Evolutionary conservation across 2,797 vertebrate genomes (phyloP).

Genomic region (Lutjanus argentimaculatus): DNA sequence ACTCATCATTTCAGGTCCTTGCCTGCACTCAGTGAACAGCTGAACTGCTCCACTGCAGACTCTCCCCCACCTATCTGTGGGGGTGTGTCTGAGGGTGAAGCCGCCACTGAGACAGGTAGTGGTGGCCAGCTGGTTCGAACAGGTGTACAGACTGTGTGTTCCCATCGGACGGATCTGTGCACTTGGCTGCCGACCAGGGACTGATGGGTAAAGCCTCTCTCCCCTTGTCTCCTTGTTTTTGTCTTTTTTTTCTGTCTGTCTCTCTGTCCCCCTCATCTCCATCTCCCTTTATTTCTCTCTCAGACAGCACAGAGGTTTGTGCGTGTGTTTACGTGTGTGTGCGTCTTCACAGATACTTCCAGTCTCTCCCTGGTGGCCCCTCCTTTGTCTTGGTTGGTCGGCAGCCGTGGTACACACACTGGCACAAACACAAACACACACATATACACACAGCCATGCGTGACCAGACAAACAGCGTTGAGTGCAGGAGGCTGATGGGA

Average conservation of each 20-base stretch:
- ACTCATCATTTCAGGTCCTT: not conserved
- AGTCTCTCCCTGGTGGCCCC: slow-evolving; percentile 30
- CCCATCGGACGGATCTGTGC: slow-evolving; percentile 90
- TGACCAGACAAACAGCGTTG: slow-evolving; percentile 74
- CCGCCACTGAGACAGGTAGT: slow-evolving; percentile 90
- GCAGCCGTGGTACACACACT: slow-evolving; percentile 8
- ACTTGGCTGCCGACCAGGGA: slow-evolving; percentile 92
- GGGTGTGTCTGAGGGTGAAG: slow-evolving; percentile 83
- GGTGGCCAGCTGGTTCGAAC: slow-evolving; percentile 94
- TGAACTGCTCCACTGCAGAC: slow-evolving; percentile 4
- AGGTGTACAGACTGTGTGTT: slow-evolving; percentile 93
- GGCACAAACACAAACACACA: slow-evolving; percentile 26
- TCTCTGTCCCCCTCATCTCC: not conserved
- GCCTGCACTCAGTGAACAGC: not conserved
- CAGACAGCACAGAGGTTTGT: slow-evolving; percentile 44
- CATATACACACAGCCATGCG: slow-evolving; percentile 55
- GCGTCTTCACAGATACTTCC: slow-evolving; percentile 42
- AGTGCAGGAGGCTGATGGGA: slow-evolving; percentile 66
- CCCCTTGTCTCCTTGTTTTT: slow-evolving; percentile 41
- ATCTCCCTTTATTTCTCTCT: slow-evolving; percentile 11
- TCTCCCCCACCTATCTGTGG: slow-evolving; percentile 28
- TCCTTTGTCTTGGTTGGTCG: slow-evolving; percentile 64
- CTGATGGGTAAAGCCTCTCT: slow-evolving; percentile 87
- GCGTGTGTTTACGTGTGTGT: slow-evolving; percentile 47
- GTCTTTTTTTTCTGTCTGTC: slow-evolving; percentile 15